A percentile compares a stretch with the other conserved stretches of the same genome.
Conservation (phyloP, 2,888 invertebrate genomes). For the Cybosia mesomella region DNA sequence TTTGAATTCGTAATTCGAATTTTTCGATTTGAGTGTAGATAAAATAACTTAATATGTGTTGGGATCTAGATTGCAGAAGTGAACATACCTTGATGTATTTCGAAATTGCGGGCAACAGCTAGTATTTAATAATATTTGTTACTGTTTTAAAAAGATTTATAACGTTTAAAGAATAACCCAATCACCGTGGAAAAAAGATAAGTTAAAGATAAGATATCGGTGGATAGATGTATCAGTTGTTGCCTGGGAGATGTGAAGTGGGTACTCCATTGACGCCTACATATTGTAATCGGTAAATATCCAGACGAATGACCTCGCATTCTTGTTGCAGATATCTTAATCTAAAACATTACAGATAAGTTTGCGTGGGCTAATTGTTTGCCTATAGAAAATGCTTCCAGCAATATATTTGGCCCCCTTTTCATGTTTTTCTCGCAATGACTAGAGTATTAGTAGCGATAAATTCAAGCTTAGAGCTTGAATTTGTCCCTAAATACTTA, state of each 20-base stretch:
- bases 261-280: constrained; percentile 25
- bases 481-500: too few species aligned
- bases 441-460: background rate
- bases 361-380: background rate
- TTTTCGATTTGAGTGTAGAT: too few species aligned
- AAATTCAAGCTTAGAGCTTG: too few species aligned
- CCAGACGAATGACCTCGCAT: constrained; percentile 35
- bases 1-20: too few species aligned
- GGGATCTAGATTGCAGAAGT: too few species aligned
- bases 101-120: too few species aligned
- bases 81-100: too few species aligned
- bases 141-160: background rate
- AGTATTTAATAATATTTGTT: background rate
- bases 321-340: constrained; percentile 16
- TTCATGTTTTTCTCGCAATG: background rate
- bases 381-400: background rate
- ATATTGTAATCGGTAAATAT: constrained; percentile 18
- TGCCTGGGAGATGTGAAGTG: constrained; percentile 40
- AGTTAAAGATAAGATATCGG: background rate
- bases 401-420: background rate
- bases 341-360: background rate
- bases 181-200: constrained; percentile 18
- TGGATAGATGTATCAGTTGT: constrained; percentile 39
- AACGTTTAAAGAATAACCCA: background rate
- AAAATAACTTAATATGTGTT: too few species aligned